Evolutionary conservation across 1,140 invertebrate genomes (phyloP).

Genomic region (Brachionus plicatilis): DNA sequence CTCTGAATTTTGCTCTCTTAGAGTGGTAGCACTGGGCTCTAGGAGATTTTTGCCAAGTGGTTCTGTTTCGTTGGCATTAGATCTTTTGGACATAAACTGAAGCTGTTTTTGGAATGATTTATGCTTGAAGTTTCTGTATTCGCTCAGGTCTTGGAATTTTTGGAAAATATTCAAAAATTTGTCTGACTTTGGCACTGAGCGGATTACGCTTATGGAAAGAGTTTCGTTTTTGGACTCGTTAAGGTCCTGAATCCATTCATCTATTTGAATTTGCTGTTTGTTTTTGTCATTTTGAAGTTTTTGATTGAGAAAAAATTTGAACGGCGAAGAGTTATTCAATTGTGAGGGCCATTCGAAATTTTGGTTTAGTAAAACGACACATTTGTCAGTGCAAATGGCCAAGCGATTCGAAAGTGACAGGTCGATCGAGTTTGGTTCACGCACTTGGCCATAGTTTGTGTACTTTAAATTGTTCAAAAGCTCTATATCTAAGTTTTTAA

Average conservation of each 20-base stretch:
- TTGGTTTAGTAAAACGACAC: neutral
- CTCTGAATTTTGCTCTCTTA: neutral
- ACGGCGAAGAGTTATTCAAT: slow-evolving; percentile 2
- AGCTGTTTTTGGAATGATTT: slow-evolving; percentile 24
- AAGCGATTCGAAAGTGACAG: neutral
- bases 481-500: neutral
- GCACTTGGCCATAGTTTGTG: neutral
- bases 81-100: neutral
- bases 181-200: neutral
- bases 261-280: neutral
- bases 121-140: neutral
- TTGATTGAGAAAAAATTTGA: slow-evolving; percentile 25
- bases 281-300: neutral
- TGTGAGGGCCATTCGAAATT: slow-evolving; percentile 11
- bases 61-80: neutral
- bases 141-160: neutral
- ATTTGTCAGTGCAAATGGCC: slow-evolving; percentile 13
- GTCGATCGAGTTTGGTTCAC: neutral
- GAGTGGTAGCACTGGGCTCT: neutral
- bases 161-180: neutral
- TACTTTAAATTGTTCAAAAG: slow-evolving; percentile 6
- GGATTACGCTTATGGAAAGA: neutral
- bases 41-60: neutral
- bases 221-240: neutral
- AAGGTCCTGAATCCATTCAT: slow-evolving; percentile 10